Evolutionary conservation across 2,113 vertebrate genomes (phyloP), one percentile per base, ranked within the genome.

Genomic region (Calyptommatus sinebrachiatus): DNA sequence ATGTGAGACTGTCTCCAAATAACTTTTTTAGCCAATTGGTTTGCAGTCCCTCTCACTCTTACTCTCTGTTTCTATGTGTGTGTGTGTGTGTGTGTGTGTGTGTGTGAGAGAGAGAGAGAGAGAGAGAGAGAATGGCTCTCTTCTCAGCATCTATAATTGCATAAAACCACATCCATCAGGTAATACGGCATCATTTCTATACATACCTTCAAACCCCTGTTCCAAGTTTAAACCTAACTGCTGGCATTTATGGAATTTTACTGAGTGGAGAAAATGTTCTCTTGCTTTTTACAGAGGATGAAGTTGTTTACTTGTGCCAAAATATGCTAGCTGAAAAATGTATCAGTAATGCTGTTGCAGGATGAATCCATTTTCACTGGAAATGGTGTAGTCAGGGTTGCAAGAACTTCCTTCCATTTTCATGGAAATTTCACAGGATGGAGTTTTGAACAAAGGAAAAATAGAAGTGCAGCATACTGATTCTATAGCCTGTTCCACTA

Each of bases 261-360:
- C 71, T 81, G 79, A 87, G 76, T 84, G 82, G 46, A 88, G 77
- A 62, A 69, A 73, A 82, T 84, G 82, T 83, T 73, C 73, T 84
- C 73, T 80, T 41, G 84, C 68, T 35, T 84, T 21, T 57, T 16
- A 79, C 71, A 4, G 67, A 86, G 77, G 78, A 61, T 85, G 85
- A 87, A 76, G 85, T 67, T 86, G 8, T 12, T 62, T 86, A 77
- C 78, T 82, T 76, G 82, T 78, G 67, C 73, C 66, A 89, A 63
- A 86, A 86, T 21, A 71, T 83, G 80, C 80, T 85, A 71, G 76
- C 60, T 87, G 76, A 82, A 84, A 89, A 88, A 80, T 61, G 12
- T 70, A 26, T 78, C 67, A 60, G 41, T 1, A 26, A 12, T 21
- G 2, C 31, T 16, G 60, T 24, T 46, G n/a, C 1, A 45, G 18